phyloP scores from a whole-genome alignment of 2,113 vertebrate genomes.

The Thryonomys swinderianus region DNA sequence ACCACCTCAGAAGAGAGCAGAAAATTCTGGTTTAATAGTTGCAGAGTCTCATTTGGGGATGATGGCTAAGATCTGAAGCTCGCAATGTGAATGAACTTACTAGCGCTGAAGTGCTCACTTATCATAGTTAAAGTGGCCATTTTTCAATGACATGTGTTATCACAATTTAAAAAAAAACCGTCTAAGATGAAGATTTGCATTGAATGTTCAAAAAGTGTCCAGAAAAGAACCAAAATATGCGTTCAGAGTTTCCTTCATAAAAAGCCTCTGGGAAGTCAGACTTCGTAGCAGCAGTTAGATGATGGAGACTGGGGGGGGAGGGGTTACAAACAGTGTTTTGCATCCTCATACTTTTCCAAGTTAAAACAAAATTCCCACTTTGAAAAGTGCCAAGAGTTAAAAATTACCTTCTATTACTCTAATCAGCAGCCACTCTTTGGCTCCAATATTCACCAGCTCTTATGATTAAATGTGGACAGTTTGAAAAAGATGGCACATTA shows the following conservation, averaged over 20 bases:
- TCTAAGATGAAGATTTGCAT: background rate
- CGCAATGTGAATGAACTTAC: accelerated
- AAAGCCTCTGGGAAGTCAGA: background rate
- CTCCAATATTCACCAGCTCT: slow-evolving; percentile 63
- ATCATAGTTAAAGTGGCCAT: background rate
- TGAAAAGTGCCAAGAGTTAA: slow-evolving; percentile 20
- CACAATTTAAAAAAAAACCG: background rate
- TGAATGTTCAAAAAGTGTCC: background rate
- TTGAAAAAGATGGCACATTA: slow-evolving; percentile 81
- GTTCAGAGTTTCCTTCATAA: background rate
- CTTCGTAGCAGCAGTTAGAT: background rate
- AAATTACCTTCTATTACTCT: slow-evolving; percentile 30
- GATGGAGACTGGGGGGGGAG: too few relatives aligned
- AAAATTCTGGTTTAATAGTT: background rate
- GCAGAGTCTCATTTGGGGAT: background rate
- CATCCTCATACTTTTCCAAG: background rate
- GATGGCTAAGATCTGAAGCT: background rate
- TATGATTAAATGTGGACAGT: slow-evolving; percentile 76
- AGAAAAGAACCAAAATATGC: background rate
- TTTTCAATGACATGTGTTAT: background rate
- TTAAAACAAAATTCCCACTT: slow-evolving; percentile 13
- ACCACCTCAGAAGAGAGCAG: background rate
- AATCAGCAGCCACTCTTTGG: slow-evolving; percentile 49
- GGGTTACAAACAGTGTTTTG: background rate
- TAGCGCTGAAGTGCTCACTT: background rate